Evolutionary conservation across 2,797 vertebrate genomes (phyloP).

Genomic region (Euphonia xanthogaster): DNA sequence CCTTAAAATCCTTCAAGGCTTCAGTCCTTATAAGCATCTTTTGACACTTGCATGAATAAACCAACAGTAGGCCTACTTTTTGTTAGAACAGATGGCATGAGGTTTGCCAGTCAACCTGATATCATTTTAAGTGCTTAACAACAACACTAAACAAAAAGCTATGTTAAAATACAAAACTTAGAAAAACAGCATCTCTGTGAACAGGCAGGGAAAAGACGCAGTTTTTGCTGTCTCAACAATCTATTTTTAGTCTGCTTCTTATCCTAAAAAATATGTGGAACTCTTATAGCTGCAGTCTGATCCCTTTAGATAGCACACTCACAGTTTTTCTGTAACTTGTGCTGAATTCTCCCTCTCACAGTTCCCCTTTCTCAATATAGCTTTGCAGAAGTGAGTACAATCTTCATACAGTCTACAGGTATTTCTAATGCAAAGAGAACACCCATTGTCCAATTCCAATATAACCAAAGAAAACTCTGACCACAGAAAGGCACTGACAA

Average conservation of each 20-base stretch:
- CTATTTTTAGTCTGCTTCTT: background rate
- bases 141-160: background rate
- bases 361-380: background rate
- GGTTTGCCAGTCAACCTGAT: background rate
- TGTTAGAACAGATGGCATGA: background rate
- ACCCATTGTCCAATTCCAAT: background rate
- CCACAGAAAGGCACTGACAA: background rate
- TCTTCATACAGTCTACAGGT: background rate
- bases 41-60: background rate
- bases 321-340: background rate
- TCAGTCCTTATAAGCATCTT: background rate
- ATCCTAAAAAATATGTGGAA: background rate
- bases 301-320: accelerated
- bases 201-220: accelerated
- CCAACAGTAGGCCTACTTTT: background rate
- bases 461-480: background rate
- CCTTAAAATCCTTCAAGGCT: background rate
- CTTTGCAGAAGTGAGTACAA: background rate
- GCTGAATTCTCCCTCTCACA: background rate
- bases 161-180: background rate
- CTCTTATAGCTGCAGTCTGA: background rate
- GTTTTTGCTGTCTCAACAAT: background rate
- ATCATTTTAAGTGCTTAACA: background rate
- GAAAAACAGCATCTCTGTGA: background rate
- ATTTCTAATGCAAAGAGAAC: background rate